Evolutionary conservation across 1,140 invertebrate genomes (phyloP).

Genomic region (Drosophila tristis): DNA sequence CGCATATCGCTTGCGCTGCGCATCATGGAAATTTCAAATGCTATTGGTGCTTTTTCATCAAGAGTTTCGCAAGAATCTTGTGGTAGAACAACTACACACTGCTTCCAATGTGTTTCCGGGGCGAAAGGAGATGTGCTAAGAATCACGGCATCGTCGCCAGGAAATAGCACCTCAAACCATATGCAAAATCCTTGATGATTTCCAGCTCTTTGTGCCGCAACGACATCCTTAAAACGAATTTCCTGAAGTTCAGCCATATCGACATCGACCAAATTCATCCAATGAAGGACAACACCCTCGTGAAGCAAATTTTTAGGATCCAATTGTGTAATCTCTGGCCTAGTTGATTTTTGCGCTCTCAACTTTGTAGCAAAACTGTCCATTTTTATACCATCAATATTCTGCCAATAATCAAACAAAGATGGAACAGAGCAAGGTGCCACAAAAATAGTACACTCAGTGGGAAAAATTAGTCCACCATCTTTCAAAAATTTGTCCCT

Average conservation of each 20-base stretch:
- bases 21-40: constrained; percentile 88
- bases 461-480: constrained; percentile 89
- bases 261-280: constrained; percentile 86
- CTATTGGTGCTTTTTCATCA: constrained; percentile 87
- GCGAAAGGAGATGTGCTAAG: constrained; percentile 91
- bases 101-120: constrained; percentile 97
- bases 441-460: constrained; percentile 87
- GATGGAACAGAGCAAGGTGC: constrained; percentile 89
- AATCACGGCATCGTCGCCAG: constrained; percentile 84
- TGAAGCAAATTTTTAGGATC: constrained; percentile 85
- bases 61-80: constrained; percentile 84
- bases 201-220: constrained; percentile 86
- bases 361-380: constrained; percentile 85
- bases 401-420: constrained; percentile 87
- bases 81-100: constrained; percentile 93
- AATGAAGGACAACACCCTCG: constrained; percentile 85
- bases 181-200: constrained; percentile 90
- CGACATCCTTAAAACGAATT: constrained; percentile 83
- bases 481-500: constrained; percentile 95
- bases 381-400: constrained; percentile 87
- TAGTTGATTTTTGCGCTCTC: constrained; percentile 85
- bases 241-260: constrained; percentile 85
- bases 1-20: constrained; percentile 85
- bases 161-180: constrained; percentile 88
- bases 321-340: constrained; percentile 86